Evolutionary conservation across 2,113 vertebrate species (phyloP).

Genomic region (Bubalus kerabau): DNA sequence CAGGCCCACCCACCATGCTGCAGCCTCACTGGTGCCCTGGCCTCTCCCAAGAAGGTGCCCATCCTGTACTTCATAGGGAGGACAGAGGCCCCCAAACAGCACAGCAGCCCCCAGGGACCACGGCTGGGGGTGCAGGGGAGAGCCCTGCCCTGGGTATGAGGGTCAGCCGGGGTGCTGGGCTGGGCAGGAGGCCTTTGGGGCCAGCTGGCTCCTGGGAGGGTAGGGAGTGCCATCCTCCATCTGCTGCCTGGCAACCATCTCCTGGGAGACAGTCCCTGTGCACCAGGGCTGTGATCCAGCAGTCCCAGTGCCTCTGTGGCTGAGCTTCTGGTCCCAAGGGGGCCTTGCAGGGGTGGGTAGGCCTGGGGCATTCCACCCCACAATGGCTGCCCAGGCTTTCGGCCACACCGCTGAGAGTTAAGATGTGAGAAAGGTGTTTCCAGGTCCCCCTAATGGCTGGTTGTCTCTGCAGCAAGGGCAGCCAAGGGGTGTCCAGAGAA

Average conservation of each 20-base stretch:
- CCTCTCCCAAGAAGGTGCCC: neutral
- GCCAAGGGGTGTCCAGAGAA: neutral
- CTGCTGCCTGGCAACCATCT: neutral
- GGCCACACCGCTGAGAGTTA: neutral
- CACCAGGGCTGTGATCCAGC: neutral
- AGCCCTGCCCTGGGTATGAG: neutral
- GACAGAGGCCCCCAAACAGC: neutral
- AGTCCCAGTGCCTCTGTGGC: neutral
- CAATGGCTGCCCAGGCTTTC: neutral
- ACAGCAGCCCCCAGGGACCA: neutral
- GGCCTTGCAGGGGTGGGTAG: rapidly evolving
- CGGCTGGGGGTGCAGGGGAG: neutral
- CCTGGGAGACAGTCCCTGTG: neutral
- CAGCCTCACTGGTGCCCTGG: neutral
- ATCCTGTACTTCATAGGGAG: neutral
- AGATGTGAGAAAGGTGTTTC: neutral
- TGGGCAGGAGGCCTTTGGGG: neutral
- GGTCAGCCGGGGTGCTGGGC: neutral
- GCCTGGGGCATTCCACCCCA: neutral
- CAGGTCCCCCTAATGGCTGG: neutral
- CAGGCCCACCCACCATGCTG: neutral
- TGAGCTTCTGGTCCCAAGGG: neutral
- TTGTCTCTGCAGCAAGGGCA: neutral
- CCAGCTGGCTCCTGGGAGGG: neutral
- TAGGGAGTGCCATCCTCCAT: neutral